These are phyloP conservation scores for Ericerus pela DNA, from an alignment of 1,140 invertebrate species.

Conservation along the genomic window DNA sequence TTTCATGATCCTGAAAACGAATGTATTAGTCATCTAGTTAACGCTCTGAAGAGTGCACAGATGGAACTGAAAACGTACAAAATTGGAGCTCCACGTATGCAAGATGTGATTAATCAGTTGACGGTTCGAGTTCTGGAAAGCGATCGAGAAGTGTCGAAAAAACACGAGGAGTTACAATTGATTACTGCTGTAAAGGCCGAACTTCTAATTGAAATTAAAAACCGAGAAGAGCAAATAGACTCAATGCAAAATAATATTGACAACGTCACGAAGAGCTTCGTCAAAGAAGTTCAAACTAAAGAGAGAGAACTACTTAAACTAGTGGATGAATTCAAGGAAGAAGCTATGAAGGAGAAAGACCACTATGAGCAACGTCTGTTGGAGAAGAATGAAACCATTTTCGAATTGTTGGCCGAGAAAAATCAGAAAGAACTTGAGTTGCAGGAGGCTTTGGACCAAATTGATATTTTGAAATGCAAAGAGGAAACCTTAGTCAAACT, in stretches of 20 bases:
- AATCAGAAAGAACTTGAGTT: background rate
- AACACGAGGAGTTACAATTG: background rate
- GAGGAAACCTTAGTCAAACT: background rate
- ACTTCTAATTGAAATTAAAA: background rate
- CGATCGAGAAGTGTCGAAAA: background rate
- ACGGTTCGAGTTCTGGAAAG: background rate
- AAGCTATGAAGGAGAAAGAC: background rate
- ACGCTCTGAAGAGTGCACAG: background rate
- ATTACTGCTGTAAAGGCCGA: background rate
- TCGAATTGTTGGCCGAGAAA: background rate
- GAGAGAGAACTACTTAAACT: background rate
- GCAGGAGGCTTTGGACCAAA: background rate
- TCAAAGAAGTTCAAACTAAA: background rate
- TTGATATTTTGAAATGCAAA: background rate
- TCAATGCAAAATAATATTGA: too few species aligned
- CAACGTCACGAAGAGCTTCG: background rate
- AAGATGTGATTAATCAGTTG: background rate
- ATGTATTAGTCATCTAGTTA: background rate
- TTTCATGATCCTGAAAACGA: background rate
- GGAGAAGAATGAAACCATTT: background rate
- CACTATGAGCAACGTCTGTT: background rate
- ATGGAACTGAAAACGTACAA: background rate
- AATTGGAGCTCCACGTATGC: background rate
- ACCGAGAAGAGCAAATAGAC: background rate
- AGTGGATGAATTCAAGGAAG: background rate